Conservation (phyloP, 2,888 invertebrate species). For the Nephrotoma guestfalica region DNA sequence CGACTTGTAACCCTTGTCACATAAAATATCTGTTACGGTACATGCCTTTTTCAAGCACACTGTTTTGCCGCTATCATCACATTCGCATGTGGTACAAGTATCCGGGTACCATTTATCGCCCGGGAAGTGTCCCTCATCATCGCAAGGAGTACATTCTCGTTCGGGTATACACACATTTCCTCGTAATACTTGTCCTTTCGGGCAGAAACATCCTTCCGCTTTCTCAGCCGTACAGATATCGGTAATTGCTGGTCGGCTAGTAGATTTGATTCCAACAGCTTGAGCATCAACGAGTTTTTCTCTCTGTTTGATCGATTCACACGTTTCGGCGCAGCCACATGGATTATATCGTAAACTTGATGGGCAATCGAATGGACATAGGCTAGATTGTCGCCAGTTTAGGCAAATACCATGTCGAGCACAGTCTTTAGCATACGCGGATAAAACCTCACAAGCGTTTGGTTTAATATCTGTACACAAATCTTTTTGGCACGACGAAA, state of each 20-base stretch:
- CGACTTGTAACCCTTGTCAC: slow-evolving; percentile 41
- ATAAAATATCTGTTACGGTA: slow-evolving; percentile 39
- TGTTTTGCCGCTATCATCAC: slow-evolving; percentile 40
- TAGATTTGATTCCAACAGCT: slow-evolving; percentile 11
- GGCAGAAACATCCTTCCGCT: slow-evolving; percentile 77
- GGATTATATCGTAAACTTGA: slow-evolving; percentile 26
- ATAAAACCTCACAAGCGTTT: slow-evolving; percentile 47
- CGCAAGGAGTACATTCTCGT: slow-evolving; percentile 55
- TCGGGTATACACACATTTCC: slow-evolving; percentile 58
- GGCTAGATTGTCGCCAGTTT: slow-evolving; percentile 46
- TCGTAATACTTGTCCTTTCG: slow-evolving; percentile 52
- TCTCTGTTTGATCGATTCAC: slow-evolving; percentile 22
- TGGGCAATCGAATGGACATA: slow-evolving; percentile 50
- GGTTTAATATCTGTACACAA: slow-evolving; percentile 36
- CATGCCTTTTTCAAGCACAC: slow-evolving; percentile 47
- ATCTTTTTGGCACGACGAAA: slow-evolving; percentile 55
- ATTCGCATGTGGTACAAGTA: slow-evolving; percentile 59
- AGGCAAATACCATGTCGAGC: slow-evolving; percentile 56
- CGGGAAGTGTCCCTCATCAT: slow-evolving; percentile 47
- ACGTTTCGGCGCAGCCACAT: slow-evolving; percentile 29
- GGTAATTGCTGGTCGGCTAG: slow-evolving; percentile 20
- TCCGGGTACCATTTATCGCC: slow-evolving; percentile 52
- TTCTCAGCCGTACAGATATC: slow-evolving; percentile 33
- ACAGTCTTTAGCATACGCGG: slow-evolving; percentile 61
- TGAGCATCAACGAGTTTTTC: slow-evolving; percentile 7